Conservation (phyloP, 2,113 vertebrate species). For the Porphyrio hochstetteri region DNA sequence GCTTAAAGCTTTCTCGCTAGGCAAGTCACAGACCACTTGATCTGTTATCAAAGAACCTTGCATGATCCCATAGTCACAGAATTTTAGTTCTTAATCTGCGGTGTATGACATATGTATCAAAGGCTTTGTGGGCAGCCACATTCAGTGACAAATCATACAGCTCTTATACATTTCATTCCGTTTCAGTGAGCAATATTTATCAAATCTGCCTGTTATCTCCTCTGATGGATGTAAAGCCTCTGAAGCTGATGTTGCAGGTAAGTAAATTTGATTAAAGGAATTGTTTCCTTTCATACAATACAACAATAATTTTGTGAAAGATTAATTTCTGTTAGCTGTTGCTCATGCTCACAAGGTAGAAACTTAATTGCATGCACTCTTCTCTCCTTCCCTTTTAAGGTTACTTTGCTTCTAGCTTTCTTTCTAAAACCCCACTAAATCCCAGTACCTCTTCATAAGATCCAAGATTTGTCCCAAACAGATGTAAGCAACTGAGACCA, state of each 20-base stretch:
- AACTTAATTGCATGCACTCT: not conserved
- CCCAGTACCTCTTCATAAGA: not conserved
- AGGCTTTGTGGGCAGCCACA: conserved; percentile 39
- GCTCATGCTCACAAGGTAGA: not conserved
- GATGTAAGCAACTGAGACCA: not conserved
- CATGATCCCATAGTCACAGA: conserved; percentile 31
- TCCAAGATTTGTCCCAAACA: not conserved
- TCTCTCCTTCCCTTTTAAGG: not conserved
- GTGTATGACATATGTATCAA: not conserved
- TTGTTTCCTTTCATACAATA: not conserved
- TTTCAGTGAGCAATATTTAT: conserved; percentile 12
- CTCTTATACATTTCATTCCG: conserved; percentile 14
- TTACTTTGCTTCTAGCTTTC: not conserved
- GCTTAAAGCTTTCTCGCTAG: not conserved
- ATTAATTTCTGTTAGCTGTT: not conserved
- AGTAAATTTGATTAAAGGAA: not conserved
- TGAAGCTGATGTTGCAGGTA: not conserved
- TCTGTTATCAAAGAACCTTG: conserved; percentile 34
- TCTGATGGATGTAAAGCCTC: not conserved
- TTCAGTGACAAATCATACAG: not conserved
- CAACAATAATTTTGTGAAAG: not conserved
- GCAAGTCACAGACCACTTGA: not conserved
- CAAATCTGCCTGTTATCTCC: not conserved
- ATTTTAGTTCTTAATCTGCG: conserved; percentile 51
- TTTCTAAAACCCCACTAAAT: not conserved